A percentile compares a stretch with the other conserved stretches of the same genome.
phyloP scores from a whole-genome alignment of 2,888 invertebrate genomes.

The Idaea biselata region DNA sequence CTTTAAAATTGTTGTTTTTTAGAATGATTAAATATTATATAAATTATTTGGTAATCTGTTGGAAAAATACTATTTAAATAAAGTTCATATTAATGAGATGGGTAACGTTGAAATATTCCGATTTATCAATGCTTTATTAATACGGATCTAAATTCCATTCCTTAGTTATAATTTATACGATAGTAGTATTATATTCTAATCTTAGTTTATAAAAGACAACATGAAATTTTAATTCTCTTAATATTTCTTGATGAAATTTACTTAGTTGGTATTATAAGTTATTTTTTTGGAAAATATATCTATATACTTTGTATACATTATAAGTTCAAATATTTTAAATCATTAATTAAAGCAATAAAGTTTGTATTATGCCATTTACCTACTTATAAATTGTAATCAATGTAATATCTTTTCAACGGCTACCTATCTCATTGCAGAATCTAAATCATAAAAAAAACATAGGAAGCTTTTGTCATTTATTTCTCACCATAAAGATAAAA shows the following conservation, averaged over 20 bases:
- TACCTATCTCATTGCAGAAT: not conserved
- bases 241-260: not conserved
- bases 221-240: not conserved
- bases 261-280: not conserved
- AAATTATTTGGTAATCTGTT: slow-evolving; percentile 18
- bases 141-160: not conserved
- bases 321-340: not conserved
- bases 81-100: not conserved
- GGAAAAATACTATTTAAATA: slow-evolving; percentile 9
- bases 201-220: not conserved
- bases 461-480: not conserved
- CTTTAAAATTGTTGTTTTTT: slow-evolving; percentile 6
- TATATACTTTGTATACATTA: not conserved
- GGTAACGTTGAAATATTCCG: not conserved
- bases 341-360: not conserved
- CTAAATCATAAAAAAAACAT: not conserved
- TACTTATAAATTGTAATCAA: not conserved
- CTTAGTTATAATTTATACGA: not conserved
- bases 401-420: not conserved
- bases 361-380: not conserved
- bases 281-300: not conserved
- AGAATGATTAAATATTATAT: slow-evolving; percentile 14
- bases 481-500: not conserved
- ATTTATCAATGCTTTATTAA: not conserved
- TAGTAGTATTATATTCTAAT: not conserved